Evolutionary conservation across 2,797 vertebrate genomes (phyloP).

Genomic region (Diplodus sargus): DNA sequence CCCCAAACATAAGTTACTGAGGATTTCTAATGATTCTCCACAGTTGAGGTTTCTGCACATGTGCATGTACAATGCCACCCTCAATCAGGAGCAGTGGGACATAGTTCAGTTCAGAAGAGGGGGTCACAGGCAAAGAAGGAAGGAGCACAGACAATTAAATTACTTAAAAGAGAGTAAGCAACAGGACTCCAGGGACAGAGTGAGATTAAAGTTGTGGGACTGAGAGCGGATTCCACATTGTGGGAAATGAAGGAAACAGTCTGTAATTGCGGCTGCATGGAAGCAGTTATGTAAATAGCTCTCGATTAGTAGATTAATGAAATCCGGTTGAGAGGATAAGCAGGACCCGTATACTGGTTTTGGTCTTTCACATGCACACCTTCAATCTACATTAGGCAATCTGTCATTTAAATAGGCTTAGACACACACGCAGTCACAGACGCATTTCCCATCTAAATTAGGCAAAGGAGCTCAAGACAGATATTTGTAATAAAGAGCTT

Average conservation of each 20-base stretch:
- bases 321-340: constrained; percentile 79
- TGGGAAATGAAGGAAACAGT: constrained; percentile 56
- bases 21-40: not conserved
- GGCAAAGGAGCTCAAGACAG: constrained; percentile 55
- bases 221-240: constrained; percentile 39
- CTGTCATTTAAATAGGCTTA: constrained; percentile 52
- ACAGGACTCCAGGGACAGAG: constrained; percentile 18
- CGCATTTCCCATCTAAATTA: constrained; percentile 43
- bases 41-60: not conserved
- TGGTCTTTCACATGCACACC: constrained; percentile 55
- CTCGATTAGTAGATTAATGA: constrained; percentile 77
- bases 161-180: constrained; percentile 34
- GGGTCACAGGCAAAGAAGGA: constrained; percentile 14
- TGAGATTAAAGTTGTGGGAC: constrained; percentile 56
- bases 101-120: constrained; percentile 2
- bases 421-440: constrained; percentile 35
- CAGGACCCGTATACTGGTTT: constrained; percentile 49
- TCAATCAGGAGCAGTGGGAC: not conserved
- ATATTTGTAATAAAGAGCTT: constrained; percentile 65
- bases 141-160: constrained; percentile 33
- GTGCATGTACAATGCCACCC: not conserved
- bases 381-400: constrained; percentile 55
- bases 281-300: constrained; percentile 77
- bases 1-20: constrained; percentile 8
- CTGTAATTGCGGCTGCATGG: constrained; percentile 68